Base-by-base conservation (phyloP, 2,797 vertebrate genomes). In the Hoplostethus mediterraneus region DNA sequence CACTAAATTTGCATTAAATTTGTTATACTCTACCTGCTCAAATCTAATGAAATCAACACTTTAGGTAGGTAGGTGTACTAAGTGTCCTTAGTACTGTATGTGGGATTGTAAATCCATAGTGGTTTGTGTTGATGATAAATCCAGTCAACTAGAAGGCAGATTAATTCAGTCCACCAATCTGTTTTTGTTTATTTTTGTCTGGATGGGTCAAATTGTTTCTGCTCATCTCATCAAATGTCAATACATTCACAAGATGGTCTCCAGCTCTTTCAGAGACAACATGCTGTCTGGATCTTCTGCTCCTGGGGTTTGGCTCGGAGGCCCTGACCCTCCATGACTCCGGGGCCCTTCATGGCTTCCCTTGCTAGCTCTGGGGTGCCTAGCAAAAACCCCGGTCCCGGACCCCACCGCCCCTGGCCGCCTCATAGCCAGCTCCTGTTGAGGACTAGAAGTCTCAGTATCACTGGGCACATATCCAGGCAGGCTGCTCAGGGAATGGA, bases 181-280 rank as follows among this genome's bases (percentile, higher is more conserved):
- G 48, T 31, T 13, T 13, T 13, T 3, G 12, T 44, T 13, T 44
- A 44, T 44, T 7, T 56, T 44, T 2, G 5, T 53, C 8, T 38
- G 8, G 38, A 44, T 12, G 2, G 48, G 55, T 38, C 16, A 6
- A 33, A 10, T 44, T 44, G 42, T 5, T 7, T 25, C 38, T 58
- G 36, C 17, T 42, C 33, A 58, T 4, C 8, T 40, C n/a, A 40
- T 17, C 56, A 58, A 5, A 40, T n/a, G 3, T 53, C n/a, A 21
- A 63, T 4, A 30, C 30, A 44, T 49, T 92, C 87, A 95, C 63
- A 95, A 82, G 54, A 88, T 86, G 0, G 94, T 95, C 83, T 95
- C 95, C 54, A 92, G 63, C 75, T 94, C 93, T 81, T 88, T 94
- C 52, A 86, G 44, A 47, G 90, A 89, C 60, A 78, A 72, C 9